phyloP scores from a whole-genome alignment of 2,113 vertebrate genomes.

The Oreochromis tanganicae region DNA sequence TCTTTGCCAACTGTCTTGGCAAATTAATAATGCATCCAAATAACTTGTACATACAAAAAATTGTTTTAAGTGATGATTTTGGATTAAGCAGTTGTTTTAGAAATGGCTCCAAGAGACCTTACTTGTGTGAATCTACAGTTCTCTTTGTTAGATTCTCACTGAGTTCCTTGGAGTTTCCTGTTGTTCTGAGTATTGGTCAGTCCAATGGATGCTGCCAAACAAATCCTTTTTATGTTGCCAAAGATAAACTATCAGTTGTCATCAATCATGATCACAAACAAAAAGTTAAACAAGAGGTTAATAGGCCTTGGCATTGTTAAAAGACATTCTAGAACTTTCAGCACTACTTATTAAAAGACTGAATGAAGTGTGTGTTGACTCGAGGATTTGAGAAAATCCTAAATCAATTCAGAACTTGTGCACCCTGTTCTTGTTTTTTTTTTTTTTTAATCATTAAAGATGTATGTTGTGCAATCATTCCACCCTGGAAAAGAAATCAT shows the following conservation, averaged over 20 bases:
- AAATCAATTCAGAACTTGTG: not conserved
- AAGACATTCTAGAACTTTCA: not conserved
- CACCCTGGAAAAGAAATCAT: not conserved
- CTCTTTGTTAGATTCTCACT: not conserved
- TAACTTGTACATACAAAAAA: not conserved
- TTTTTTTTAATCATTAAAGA: not conserved
- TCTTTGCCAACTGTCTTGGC: not conserved
- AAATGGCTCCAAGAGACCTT: not conserved
- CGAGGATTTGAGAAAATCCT: not conserved
- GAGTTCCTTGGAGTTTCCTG: not conserved
- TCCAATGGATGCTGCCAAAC: not conserved
- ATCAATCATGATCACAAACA: not conserved
- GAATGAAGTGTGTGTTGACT: not conserved
- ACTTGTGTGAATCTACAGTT: not conserved
- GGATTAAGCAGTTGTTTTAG: not conserved
- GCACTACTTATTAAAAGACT: not conserved
- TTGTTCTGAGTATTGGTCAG: not conserved
- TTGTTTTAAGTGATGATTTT: not conserved
- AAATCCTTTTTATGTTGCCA: not conserved
- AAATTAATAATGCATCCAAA: not conserved
- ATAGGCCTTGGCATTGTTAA: not conserved
- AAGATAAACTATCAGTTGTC: not conserved
- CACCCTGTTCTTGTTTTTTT: not conserved
- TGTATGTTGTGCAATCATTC: not conserved
- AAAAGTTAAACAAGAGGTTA: not conserved